Evolutionary conservation across 2,888 invertebrate genomes (phyloP), one percentile per base, ranked within the genome.

Genomic region (Pandemis corylana): DNA sequence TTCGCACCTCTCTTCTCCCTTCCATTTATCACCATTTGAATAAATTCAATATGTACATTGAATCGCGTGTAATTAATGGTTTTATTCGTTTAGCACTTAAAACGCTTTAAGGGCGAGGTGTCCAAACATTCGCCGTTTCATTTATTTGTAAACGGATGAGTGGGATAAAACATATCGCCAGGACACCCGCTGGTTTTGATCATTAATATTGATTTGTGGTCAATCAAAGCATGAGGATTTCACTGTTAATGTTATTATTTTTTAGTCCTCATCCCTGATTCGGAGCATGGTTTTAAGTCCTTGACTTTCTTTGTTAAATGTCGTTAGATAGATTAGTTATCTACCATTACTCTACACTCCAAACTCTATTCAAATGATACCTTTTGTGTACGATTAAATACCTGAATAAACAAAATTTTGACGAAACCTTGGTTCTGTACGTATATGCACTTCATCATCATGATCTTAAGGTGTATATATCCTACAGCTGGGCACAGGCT

Each of bases 201-300:
- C 95, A 95, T 95, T 95, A 95, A 95, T 95, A 94, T 94, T 95
- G 94, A 95, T 95, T 95, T 95, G 94, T 94, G 94, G 95, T 94
- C 94, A 95, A 95, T 95, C 94, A 94, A 91, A 93, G 91, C 87
- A 87, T 89, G 82, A 91, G 93, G 91, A 93, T 94, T 94, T 93
- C 90, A 92, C 92, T 94, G 93, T 94, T 93, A 92, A 91, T 92
- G 88, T 90, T 90, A 83, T 87, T 89, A 87, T 91, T 91, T 92
- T 53, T 92, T 91, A 89, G 85, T 87, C 83, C 77, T 81, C 77
- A 77, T 79, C 81, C 83, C 46, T 20, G 51, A 41, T 72, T 83
- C 81, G 77, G 81, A 72, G 78, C 81, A 83, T 84, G 82, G 81
- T 85, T 86, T 84, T 86, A 84, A 87, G 84, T 65, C 13, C 7